Percentiles rank a stretch among this genome's conserved stretches.
These are phyloP conservation scores for Trichopoda pennipes DNA, from an alignment of 2,888 invertebrate genomes.

Conservation along the genomic window DNA sequence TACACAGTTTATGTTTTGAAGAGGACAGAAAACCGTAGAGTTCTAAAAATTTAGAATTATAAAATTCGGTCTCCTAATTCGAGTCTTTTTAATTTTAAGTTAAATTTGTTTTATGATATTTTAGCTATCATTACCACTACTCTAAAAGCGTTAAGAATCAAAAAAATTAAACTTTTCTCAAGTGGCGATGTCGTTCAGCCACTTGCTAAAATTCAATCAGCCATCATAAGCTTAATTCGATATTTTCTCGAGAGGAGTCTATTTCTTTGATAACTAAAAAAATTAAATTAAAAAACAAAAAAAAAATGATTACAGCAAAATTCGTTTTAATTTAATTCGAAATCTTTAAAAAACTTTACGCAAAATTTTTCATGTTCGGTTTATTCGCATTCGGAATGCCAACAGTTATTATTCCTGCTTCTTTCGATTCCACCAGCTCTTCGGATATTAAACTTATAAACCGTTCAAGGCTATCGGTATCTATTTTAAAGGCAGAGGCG, in stretches of 20 bases:
- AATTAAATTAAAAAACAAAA: too few species aligned
- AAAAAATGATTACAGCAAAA: neutral
- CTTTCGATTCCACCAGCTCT: constrained; percentile 77
- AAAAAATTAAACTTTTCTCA: constrained; percentile 82
- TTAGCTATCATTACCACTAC: constrained; percentile 81
- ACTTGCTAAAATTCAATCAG: constrained; percentile 76
- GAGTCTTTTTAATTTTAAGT: neutral
- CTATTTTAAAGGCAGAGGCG: constrained; percentile 82
- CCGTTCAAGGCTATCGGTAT: constrained; percentile 80
- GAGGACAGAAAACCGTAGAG: constrained; percentile 22
- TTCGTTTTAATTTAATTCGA: too few species aligned
- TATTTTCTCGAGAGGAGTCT: constrained; percentile 74
- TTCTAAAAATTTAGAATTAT: constrained; percentile 77
- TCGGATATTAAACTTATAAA: constrained; percentile 81
- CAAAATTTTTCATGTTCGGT: constrained; percentile 81
- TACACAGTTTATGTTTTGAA: constrained; percentile 79
- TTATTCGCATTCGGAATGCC: constrained; percentile 82
- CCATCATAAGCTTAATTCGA: constrained; percentile 78
- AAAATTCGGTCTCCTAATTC: constrained; percentile 84
- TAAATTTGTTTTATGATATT: neutral
- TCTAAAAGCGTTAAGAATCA: constrained; percentile 81
- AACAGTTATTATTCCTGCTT: constrained; percentile 57
- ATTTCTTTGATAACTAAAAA: constrained; percentile 81
- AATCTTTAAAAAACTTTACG: constrained; percentile 72
- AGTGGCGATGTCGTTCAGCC: constrained; percentile 75